phyloP scores from a whole-genome alignment of 2,888 invertebrate species.

The Hyles lineata region DNA sequence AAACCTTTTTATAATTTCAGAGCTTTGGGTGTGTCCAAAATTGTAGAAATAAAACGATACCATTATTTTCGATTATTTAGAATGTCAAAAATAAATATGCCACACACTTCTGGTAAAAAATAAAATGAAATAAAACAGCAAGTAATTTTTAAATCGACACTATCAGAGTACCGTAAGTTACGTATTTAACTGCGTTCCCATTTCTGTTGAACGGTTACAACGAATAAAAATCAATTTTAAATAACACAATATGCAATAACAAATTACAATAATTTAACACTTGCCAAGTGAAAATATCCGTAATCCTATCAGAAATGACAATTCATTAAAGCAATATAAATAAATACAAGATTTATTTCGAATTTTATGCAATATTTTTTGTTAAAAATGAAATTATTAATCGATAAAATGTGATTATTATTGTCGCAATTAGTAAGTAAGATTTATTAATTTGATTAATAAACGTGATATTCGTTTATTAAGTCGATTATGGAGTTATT shows the following conservation, averaged over 20 bases:
- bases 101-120: neutral
- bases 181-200: constrained; percentile 27
- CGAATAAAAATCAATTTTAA: constrained; percentile 34
- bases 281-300: constrained; percentile 42
- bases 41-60: too few relatives aligned
- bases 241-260: constrained; percentile 32
- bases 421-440: constrained; percentile 1
- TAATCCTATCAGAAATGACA: constrained; percentile 24
- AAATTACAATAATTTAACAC: constrained; percentile 43
- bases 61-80: neutral
- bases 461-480: constrained; percentile 3
- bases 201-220: constrained; percentile 42
- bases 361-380: constrained; percentile 1
- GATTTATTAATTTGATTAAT: neutral
- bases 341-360: neutral
- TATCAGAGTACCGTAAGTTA: neutral
- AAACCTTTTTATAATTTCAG: too few relatives aligned
- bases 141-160: neutral
- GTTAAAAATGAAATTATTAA: neutral
- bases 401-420: neutral
- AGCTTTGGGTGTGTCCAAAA: too few relatives aligned
- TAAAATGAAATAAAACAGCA: neutral
- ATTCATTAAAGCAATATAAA: constrained; percentile 27
- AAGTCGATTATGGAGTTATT: neutral
- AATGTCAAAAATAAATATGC: neutral